These are phyloP conservation scores for Penaeus monodon DNA, from an alignment of 2,888 invertebrate genomes.

Conservation along the genomic window DNA sequence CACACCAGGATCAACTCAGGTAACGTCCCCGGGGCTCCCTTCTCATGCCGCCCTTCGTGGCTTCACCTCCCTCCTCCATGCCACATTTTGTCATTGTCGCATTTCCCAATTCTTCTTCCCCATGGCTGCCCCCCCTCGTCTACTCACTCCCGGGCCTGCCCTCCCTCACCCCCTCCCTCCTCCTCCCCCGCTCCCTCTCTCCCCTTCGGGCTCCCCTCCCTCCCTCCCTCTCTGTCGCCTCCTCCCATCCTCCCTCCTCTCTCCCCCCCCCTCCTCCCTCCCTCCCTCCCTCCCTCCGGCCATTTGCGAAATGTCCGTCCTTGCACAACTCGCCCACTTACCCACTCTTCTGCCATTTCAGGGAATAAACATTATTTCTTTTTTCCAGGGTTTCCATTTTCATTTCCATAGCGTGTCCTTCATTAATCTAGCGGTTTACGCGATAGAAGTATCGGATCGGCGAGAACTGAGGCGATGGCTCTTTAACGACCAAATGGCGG, in stretches of 20 bases:
- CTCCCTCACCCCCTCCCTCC: not conserved
- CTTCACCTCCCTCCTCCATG: not conserved
- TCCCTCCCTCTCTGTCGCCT: no score
- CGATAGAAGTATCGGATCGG: no score
- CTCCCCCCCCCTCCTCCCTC: not conserved
- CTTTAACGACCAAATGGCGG: no score
- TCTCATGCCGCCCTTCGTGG: no score
- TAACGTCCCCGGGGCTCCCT: conserved; percentile 9
- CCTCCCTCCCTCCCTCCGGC: no score
- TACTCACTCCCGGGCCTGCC: no score
- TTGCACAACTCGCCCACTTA: not conserved
- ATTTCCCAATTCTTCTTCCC: not conserved
- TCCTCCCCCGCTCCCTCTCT: not conserved
- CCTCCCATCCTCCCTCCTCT: not conserved
- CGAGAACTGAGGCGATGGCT: no score
- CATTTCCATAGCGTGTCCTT: no score
- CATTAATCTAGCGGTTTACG: no score
- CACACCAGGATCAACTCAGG: conserved; percentile 58
- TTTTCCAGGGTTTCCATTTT: no score
- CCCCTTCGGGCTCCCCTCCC: not conserved
- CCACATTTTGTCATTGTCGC: not conserved
- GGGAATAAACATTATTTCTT: not conserved
- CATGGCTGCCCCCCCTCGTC: not conserved
- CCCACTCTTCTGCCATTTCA: not conserved
- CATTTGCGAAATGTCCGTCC: not conserved